Evolutionary conservation across 2,797 vertebrate genomes (phyloP), one percentile per base, ranked within the genome.

Genomic region (Lacerta agilis): DNA sequence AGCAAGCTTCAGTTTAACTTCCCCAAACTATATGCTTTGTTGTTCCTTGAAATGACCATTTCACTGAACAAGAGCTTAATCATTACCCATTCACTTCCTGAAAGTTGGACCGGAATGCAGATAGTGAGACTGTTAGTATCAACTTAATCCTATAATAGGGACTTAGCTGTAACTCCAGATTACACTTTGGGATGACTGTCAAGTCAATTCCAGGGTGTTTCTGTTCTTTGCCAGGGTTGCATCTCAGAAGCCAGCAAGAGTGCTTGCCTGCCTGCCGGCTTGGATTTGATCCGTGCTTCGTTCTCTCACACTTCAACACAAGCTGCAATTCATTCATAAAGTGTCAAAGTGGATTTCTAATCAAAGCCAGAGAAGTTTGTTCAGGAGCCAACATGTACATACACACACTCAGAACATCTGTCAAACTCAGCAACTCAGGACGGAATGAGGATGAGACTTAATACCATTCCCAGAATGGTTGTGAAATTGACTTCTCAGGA

Each of bases 41-140:
- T 84, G 15, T 17, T 6, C 84, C 66, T 80, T 49, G 23, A 81
- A 89, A 80, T 36, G n/a, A 41, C 8, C 61, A 67, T 83, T 83
- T 83, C 43, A 49, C 29, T 45, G 9, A 82, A 43, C 61, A 78
- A 86, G 73, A 61, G 82, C 36, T 79, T 61, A 72, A 36, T 79
- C 36, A 43, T 84, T 72, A 84, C 18, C 43, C 27, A 77, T 89
- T 69, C 45, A 71, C 38, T 89, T 82, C 66, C 66, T 23, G 73
- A 82, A 72, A 77, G 20, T 58, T 86, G 64, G 36, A 17, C 64
- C 27, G 38, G 76, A 72, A 82, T 83, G 64, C 64, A 89, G 41
- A 83, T 73, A 78, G 66, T 49, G 67, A 90, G 81, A 45, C 83
- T 83, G 66, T 29, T 86, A 87, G 25, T 83, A 84, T 90, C 85